Base-by-base conservation (phyloP, 2,797 vertebrate species). In the Octomys mimax region DNA sequence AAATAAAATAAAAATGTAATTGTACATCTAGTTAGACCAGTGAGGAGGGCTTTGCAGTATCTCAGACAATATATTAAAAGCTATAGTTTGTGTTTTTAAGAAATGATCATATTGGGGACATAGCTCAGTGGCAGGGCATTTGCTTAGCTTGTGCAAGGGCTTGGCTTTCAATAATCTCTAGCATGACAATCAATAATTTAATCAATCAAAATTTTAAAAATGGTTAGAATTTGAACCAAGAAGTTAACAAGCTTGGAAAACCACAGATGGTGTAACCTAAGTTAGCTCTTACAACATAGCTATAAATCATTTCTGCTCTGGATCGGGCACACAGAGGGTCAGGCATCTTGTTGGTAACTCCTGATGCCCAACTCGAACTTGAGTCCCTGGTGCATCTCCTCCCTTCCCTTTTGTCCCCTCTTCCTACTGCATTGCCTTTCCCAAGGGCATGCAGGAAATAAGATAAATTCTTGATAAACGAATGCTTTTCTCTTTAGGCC, bases 391-490 rank as follows among this genome's bases (percentile, higher is more conserved):
- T 14, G 18, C 87, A 28, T 2, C 12, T 19, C 24, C 24, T 59
- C 9, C 2, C 36, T 59, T 36, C 49, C 3, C 22, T 28, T 4
- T 7, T 5, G 2, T 22, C 61, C 8, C 31, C 6, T 49, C 61
- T 42, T 36, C 28, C 77, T 66, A 5, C 91, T 85, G n/a, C 14
- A 84, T 77, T 66, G 24, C 77, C 24, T 92, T 66, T 94, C 80
- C 54, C n/a, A 61, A 91, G 52, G 54, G 59, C 28, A 21, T 33
- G 26, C 9, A 95, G n/a, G 28, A 49, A 87, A 86, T 91, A 57
- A 93, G 87, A 71, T 36, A 92, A 94, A 77, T 59, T 81, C 75
- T 88, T 82, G 52, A 94, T 75, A 85, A 79, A 79, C 75, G 57
- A 87, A 73, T 68, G 36, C 13, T 79, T 95, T 95, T 31, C 31